phyloP scores from a whole-genome alignment of 2,888 invertebrate genomes.

The Mythimna ferrago region DNA sequence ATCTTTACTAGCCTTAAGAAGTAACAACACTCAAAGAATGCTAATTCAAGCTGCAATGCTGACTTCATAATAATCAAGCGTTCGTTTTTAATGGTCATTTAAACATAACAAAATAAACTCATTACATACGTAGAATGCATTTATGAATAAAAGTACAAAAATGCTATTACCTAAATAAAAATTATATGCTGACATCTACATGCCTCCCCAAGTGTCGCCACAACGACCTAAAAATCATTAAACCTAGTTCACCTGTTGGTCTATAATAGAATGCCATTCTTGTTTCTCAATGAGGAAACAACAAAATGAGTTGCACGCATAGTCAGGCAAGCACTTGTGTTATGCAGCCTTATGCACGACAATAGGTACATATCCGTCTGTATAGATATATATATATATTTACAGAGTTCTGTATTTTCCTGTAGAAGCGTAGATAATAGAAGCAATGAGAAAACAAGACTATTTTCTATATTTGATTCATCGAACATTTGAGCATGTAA shows the following conservation, averaged over 20 bases:
- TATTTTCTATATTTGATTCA: neutral
- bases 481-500: neutral
- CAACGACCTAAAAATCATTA: neutral
- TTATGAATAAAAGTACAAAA: neutral
- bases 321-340: constrained; percentile 7
- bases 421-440: neutral
- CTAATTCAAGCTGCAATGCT: neutral
- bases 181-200: neutral
- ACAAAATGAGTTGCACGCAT: constrained; percentile 4
- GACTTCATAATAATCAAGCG: neutral
- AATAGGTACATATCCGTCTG: constrained; percentile 6
- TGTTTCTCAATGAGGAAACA: constrained; percentile 41
- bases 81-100: neutral
- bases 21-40: neutral
- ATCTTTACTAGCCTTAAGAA: too few relatives aligned
- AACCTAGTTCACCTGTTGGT: neutral
- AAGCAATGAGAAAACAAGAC: neutral
- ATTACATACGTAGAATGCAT: neutral
- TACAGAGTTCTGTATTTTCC: constrained; percentile 29
- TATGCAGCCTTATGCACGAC: neutral
- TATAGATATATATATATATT: constrained; percentile 1
- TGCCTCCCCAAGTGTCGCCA: too few relatives aligned
- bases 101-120: constrained; percentile 1
- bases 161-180: neutral
- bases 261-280: constrained; percentile 9